These are phyloP conservation scores for Cryptocephalus primarius DNA, from an alignment of 2,888 invertebrate genomes.

Conservation along the genomic window DNA sequence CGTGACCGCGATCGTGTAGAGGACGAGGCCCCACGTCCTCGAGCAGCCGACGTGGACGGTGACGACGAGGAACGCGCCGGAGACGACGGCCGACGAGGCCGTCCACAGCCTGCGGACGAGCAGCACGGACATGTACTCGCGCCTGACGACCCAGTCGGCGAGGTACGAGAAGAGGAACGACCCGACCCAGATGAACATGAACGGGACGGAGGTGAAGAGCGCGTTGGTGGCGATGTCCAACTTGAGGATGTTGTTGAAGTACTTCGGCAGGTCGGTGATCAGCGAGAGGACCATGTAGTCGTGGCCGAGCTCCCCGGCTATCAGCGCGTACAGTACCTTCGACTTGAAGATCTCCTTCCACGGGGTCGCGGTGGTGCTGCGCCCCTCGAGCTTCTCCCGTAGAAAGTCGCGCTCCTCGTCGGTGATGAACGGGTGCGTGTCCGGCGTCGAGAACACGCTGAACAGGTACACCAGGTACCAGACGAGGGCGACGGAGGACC, in stretches of 20 bases:
- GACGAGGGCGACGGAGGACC: slow-evolving; percentile 57
- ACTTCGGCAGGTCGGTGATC: slow-evolving; percentile 53
- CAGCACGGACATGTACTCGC: not conserved
- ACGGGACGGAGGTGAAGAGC: slow-evolving; percentile 48
- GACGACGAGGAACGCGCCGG: not conserved
- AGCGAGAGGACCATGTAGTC: slow-evolving; percentile 56
- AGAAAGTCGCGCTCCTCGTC: slow-evolving; percentile 8
- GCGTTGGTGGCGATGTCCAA: slow-evolving; percentile 51
- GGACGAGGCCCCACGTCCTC: not conserved
- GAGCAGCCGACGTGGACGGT: slow-evolving; percentile 1
- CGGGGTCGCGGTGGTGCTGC: slow-evolving; percentile 4
- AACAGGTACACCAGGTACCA: slow-evolving; percentile 47
- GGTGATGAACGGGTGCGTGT: slow-evolving; percentile 35
- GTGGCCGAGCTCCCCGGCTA: slow-evolving; percentile 55
- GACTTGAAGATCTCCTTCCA: slow-evolving; percentile 7
- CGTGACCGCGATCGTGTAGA: not conserved
- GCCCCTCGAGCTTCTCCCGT: slow-evolving; percentile 1
- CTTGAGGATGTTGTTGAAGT: slow-evolving; percentile 32
- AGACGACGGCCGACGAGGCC: not conserved
- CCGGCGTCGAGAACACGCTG: slow-evolving; percentile 44
- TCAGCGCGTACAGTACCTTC: slow-evolving; percentile 29
- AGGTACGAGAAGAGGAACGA: not conserved
- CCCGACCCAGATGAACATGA: slow-evolving; percentile 19
- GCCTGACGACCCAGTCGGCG: slow-evolving; percentile 1
- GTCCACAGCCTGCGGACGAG: not conserved